These are phyloP conservation scores for Ips nitidus DNA, from an alignment of 1,140 invertebrate species.

Conservation along the genomic window DNA sequence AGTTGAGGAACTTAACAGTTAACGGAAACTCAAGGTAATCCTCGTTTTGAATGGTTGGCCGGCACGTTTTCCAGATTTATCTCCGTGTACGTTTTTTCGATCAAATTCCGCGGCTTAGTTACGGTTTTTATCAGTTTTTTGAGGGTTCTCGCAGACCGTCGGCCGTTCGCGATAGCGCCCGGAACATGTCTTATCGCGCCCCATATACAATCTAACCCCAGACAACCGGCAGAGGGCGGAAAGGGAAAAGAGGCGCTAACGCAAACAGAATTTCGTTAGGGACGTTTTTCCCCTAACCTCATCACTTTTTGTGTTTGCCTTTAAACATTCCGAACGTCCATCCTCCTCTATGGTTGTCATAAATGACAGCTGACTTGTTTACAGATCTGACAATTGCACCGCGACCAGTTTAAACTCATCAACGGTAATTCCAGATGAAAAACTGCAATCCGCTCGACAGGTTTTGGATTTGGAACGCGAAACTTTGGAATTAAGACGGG, in stretches of 20 bases:
- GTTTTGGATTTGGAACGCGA: constrained; percentile 51
- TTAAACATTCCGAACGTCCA: too few relatives aligned
- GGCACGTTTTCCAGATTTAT: too few relatives aligned
- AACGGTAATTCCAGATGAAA: constrained; percentile 35
- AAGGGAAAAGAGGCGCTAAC: neutral
- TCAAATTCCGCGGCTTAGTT: constrained; percentile 21
- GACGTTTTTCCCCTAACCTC: neutral
- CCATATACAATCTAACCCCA: constrained; percentile 33
- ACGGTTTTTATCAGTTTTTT: constrained; percentile 23
- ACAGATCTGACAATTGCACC: constrained; percentile 41
- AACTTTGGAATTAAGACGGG: constrained; percentile 52
- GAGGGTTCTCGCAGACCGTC: constrained; percentile 22
- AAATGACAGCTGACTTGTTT: neutral
- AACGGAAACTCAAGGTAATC: constrained; percentile 31
- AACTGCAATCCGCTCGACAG: constrained; percentile 44
- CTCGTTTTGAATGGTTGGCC: neutral
- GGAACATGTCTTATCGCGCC: constrained; percentile 42
- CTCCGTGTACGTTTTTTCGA: constrained; percentile 12
- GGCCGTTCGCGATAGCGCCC: constrained; percentile 35
- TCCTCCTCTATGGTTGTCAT: too few relatives aligned
- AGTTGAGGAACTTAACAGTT: constrained; percentile 45
- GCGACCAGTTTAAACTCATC: constrained; percentile 21
- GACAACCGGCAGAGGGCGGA: constrained; percentile 17
- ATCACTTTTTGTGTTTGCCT: neutral
- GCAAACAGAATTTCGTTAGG: constrained; percentile 27